Percentiles rank a stretch among this genome's conserved stretches.
These are phyloP conservation scores for Parapristionchus giblindavisi DNA, from an alignment of 2,888 invertebrate genomes.

Conservation along the genomic window DNA sequence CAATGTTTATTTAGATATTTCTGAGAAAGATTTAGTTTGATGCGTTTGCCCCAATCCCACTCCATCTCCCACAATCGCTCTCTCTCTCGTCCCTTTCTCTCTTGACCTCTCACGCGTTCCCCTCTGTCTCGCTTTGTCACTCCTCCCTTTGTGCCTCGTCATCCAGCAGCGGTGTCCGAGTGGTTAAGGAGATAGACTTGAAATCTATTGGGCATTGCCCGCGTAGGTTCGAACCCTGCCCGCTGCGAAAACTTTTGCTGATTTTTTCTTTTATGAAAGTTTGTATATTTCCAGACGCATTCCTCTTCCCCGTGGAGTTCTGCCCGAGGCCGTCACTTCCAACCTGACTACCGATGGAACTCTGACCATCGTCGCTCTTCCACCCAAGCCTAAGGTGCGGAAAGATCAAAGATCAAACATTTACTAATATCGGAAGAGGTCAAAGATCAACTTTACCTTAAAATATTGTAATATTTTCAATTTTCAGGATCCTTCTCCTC, in stretches of 20 bases:
- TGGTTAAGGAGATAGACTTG: too few relatives aligned
- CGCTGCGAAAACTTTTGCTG: slow-evolving; percentile 65
- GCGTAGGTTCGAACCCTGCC: slow-evolving; percentile 79
- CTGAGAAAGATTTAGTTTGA: too few relatives aligned
- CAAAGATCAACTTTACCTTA: too few relatives aligned
- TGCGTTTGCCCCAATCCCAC: too few relatives aligned
- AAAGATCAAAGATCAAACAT: background rate
- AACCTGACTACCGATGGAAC: slow-evolving; percentile 54
- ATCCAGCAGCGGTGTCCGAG: too few relatives aligned
- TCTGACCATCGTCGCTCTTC: slow-evolving; percentile 49
- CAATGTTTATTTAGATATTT: too few relatives aligned
- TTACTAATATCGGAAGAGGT: background rate
- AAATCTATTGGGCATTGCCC: slow-evolving; percentile 78
- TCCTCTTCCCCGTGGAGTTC: slow-evolving; percentile 49
- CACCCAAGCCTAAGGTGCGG: slow-evolving; percentile 51
- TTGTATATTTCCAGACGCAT: slow-evolving; percentile 41
- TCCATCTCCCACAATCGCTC: too few relatives aligned
- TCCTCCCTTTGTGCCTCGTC: too few relatives aligned
- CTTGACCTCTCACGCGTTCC: too few relatives aligned
- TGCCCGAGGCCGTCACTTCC: slow-evolving; percentile 51
- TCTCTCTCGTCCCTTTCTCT: too few relatives aligned
- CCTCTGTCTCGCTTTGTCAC: too few relatives aligned
- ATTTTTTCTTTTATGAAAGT: slow-evolving; percentile 12
- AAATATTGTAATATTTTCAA: too few relatives aligned
- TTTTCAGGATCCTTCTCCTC: slow-evolving; percentile 47